phyloP scores from a whole-genome alignment of 1,140 invertebrate genomes.

The Apis cerana region DNA sequence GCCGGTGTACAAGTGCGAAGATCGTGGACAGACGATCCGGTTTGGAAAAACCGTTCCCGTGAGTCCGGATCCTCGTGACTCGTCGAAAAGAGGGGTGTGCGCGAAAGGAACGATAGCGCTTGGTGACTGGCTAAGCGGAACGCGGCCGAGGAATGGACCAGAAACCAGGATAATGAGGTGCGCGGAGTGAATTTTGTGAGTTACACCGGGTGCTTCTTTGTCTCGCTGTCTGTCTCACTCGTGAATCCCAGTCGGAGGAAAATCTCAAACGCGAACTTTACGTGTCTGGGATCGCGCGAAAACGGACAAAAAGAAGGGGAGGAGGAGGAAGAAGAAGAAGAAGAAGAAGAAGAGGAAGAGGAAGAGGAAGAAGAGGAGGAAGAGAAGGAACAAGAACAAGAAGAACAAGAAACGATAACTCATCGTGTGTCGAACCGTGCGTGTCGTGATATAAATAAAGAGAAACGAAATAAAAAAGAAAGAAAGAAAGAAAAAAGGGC shows the following conservation, averaged over 20 bases:
- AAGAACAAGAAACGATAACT: background rate
- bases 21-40: constrained; percentile 44
- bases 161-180: constrained; percentile 33
- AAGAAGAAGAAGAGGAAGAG: too few species aligned
- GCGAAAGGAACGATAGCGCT: constrained; percentile 19
- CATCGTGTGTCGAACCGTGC: background rate
- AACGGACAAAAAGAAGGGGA: background rate
- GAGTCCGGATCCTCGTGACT: constrained; percentile 38
- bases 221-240: background rate
- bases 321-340: background rate
- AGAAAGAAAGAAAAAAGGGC: background rate
- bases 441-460: background rate
- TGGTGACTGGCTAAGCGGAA: constrained; percentile 4
- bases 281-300: background rate
- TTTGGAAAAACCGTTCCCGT: constrained; percentile 40
- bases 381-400: background rate
- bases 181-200: constrained; percentile 39
- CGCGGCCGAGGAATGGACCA: background rate
- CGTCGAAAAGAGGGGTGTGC: constrained; percentile 44
- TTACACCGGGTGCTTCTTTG: background rate
- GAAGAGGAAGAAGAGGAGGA: too few species aligned
- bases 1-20: constrained; percentile 51
- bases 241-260: background rate
- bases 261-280: background rate
- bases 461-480: background rate